Conservation (phyloP, 2,888 invertebrate genomes). For the Agrotis exclamationis region DNA sequence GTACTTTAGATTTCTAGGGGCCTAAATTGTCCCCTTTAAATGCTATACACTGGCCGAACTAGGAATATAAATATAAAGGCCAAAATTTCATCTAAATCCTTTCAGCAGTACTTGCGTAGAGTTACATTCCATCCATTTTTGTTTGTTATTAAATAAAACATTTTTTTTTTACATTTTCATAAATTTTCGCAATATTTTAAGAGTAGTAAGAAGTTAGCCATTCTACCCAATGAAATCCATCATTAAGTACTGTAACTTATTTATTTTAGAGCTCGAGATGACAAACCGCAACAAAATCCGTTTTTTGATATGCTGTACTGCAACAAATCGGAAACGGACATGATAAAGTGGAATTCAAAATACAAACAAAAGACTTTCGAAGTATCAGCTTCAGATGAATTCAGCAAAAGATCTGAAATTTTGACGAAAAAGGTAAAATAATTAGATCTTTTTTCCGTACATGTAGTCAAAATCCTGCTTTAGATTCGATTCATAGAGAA, state of each 20-base stretch:
- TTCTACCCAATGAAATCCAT: not conserved
- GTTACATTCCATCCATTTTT: no score
- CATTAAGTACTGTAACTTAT: not conserved
- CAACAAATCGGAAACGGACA: slow-evolving; percentile 86
- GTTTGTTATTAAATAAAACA: no score
- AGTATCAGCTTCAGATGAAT: slow-evolving; percentile 87
- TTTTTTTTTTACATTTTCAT: no score
- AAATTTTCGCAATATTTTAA: no score
- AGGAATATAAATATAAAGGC: no score
- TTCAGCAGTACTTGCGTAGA: no score
- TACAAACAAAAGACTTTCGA: slow-evolving; percentile 85
- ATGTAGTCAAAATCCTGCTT: not conserved
- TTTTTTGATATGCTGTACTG: slow-evolving; percentile 86
- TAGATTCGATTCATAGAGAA: not conserved
- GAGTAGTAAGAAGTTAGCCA: no score
- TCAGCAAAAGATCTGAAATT: slow-evolving; percentile 87
- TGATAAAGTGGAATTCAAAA: slow-evolving; percentile 89
- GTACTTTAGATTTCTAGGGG: no score
- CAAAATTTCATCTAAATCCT: no score
- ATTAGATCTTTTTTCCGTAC: not conserved
- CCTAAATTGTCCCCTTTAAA: no score
- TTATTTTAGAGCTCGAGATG: slow-evolving; percentile 15
- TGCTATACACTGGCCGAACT: no score
- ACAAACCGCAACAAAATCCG: slow-evolving; percentile 72
- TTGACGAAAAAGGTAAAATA: slow-evolving; percentile 81